Conservation (phyloP, 2,113 vertebrate genomes). For the Nerophis ophidion region DNA sequence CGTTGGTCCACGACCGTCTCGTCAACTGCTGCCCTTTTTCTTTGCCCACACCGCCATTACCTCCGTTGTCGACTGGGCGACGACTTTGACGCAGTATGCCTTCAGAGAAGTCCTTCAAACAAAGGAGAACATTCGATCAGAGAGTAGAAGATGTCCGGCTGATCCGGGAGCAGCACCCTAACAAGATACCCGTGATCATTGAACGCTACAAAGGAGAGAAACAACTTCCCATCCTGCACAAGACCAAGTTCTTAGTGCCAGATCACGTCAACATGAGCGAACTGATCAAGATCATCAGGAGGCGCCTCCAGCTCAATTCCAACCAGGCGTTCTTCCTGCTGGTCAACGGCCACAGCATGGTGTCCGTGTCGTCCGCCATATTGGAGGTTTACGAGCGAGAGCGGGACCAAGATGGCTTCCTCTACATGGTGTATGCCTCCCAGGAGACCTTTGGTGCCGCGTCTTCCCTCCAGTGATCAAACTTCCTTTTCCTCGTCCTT, state of each 20-base stretch:
- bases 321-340: conserved; percentile 98
- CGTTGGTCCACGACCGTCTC: background rate
- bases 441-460: too few species aligned
- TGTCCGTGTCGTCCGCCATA: too few species aligned
- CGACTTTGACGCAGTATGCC: conserved; percentile 75
- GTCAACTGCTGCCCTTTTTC: conserved; percentile 5
- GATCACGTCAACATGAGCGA: conserved; percentile 99
- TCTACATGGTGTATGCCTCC: too few species aligned
- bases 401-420: too few species aligned
- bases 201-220: conserved; percentile 97
- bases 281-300: conserved; percentile 96
- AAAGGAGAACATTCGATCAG: conserved; percentile 91
- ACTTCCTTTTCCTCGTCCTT: too few species aligned
- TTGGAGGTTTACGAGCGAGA: too few species aligned
- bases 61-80: conserved; percentile 16
- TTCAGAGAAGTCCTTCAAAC: conserved; percentile 94
- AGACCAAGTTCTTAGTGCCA: conserved; percentile 96
- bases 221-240: conserved; percentile 94
- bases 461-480: too few species aligned
- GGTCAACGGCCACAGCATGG: conserved; percentile 98
- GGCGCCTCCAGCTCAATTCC: conserved; percentile 93
- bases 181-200: conserved; percentile 97
- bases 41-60: conserved; percentile 1
- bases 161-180: conserved; percentile 94
- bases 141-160: conserved; percentile 92